Evolutionary conservation across 1,140 invertebrate species (phyloP).

Genomic region (Drosophila navojoa): DNA sequence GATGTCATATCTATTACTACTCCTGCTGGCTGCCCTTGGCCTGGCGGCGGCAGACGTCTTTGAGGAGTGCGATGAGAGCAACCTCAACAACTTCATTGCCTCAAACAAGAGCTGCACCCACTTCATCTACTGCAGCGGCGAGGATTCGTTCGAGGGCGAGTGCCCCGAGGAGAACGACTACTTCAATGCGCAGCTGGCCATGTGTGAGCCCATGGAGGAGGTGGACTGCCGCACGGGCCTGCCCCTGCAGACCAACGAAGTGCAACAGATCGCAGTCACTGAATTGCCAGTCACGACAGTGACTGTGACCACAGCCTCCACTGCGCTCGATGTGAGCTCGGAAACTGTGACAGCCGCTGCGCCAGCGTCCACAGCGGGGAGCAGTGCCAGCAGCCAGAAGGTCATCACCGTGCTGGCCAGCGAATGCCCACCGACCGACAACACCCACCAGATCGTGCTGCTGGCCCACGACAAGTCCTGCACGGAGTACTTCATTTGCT

Average conservation of each 20-base stretch:
- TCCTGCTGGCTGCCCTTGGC: neutral
- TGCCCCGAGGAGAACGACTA: constrained; percentile 64
- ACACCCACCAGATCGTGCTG: constrained; percentile 56
- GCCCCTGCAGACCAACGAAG: constrained; percentile 10
- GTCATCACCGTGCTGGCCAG: constrained; percentile 38
- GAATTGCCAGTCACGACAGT: neutral
- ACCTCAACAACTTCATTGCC: constrained; percentile 44
- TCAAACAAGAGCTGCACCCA: constrained; percentile 62
- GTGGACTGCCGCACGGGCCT: constrained; percentile 61
- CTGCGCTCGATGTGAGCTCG: neutral
- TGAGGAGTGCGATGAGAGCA: constrained; percentile 48
- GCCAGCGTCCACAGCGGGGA: neutral
- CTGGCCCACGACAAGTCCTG: constrained; percentile 68
- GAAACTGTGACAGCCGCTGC: neutral
- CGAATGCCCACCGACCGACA: constrained; percentile 60
- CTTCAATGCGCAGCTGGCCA: constrained; percentile 55
- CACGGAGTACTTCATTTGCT: constrained; percentile 75
- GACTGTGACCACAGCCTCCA: neutral
- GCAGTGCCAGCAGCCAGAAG: neutral
- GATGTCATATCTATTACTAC: neutral
- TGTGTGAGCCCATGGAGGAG: constrained; percentile 69
- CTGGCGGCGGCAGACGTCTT: constrained; percentile 45
- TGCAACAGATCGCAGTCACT: neutral
- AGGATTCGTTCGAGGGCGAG: constrained; percentile 73
- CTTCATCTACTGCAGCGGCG: constrained; percentile 68